phyloP scores from a whole-genome alignment of 1,140 invertebrate species.

The Scaptomyza montana region DNA sequence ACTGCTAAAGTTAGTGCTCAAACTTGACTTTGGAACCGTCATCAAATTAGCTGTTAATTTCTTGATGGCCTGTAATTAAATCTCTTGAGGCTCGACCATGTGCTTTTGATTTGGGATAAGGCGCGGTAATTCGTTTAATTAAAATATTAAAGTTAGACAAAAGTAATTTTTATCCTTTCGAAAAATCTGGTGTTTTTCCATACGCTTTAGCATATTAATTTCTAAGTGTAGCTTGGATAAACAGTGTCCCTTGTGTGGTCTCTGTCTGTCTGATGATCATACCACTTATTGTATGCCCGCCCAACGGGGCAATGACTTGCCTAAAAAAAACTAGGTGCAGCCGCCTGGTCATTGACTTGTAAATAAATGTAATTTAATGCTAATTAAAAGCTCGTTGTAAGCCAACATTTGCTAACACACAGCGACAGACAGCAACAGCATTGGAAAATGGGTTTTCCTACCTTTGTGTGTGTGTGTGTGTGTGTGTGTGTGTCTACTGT shows the following conservation, averaged over 20 bases:
- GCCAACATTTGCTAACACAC: slow-evolving; percentile 22
- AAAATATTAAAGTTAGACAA: neutral
- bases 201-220: no score
- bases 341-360: slow-evolving; percentile 54
- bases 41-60: slow-evolving; percentile 45
- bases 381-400: slow-evolving; percentile 68
- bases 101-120: slow-evolving; percentile 32
- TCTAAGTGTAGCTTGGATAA: no score
- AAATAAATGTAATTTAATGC: slow-evolving; percentile 79
- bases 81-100: slow-evolving; percentile 14
- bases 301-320: slow-evolving; percentile 17
- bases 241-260: neutral
- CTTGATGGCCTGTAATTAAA: slow-evolving; percentile 30
- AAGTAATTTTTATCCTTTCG: no score
- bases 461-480: slow-evolving; percentile 3
- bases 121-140: slow-evolving; percentile 31
- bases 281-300: slow-evolving; percentile 3
- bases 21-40: slow-evolving; percentile 5
- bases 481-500: slow-evolving; percentile 32
- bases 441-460: slow-evolving; percentile 18
- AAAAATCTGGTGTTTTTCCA: no score
- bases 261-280: neutral
- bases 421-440: slow-evolving; percentile 13
- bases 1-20: neutral
- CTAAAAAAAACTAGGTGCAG: slow-evolving; percentile 32